Percentiles rank a stretch among this genome's conserved stretches.
Evolutionary conservation across 2,113 vertebrate species (phyloP).

Genomic region (Callospermophilus lateralis): DNA sequence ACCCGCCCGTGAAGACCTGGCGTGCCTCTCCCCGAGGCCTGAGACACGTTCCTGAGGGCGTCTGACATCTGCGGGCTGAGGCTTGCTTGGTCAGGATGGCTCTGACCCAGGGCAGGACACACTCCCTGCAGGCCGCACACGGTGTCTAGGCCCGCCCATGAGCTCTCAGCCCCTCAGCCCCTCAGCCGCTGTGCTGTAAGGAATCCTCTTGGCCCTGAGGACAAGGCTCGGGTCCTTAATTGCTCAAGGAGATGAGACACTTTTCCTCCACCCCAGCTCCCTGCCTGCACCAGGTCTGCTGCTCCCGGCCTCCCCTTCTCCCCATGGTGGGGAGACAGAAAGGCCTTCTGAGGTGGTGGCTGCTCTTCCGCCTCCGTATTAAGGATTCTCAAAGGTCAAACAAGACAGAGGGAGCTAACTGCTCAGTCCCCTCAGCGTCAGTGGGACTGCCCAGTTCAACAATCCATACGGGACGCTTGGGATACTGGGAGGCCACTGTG

Average conservation of each 20-base stretch:
- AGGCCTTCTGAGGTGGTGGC: not conserved
- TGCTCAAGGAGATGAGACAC: not conserved
- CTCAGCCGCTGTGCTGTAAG: accelerated
- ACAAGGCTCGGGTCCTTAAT: accelerated
- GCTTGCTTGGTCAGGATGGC: accelerated
- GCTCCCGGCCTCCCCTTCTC: not conserved
- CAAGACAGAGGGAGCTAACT: not conserved
- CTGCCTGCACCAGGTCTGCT: accelerated
- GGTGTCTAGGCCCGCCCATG: not conserved
- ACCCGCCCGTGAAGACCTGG: not conserved
- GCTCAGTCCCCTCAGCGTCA: not conserved
- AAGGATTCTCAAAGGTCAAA: constrained; percentile 49
- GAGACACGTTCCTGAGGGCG: accelerated
- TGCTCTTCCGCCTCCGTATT: not conserved
- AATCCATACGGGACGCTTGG: not conserved
- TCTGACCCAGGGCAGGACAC: accelerated
- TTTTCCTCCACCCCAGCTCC: not conserved
- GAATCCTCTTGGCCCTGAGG: accelerated
- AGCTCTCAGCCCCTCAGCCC: too few species aligned
- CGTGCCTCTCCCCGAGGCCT: not conserved
- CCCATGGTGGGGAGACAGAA: not conserved
- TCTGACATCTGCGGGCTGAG: not conserved
- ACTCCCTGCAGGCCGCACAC: not conserved
- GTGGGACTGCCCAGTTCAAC: accelerated
- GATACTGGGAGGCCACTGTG: not conserved